Conservation (phyloP, 2,888 invertebrate species). For the Tryphoninae sp. region DNA sequence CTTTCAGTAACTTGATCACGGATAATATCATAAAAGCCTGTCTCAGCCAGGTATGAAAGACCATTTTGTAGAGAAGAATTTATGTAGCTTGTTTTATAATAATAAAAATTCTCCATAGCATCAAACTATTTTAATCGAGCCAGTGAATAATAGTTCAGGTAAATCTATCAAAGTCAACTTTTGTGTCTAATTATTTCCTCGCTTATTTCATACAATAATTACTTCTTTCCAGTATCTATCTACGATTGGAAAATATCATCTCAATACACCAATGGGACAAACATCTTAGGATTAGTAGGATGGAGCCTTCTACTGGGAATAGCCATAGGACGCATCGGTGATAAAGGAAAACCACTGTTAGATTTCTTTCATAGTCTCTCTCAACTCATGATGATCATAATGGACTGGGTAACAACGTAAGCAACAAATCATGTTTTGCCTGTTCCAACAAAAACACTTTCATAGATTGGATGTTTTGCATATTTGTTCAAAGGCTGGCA, state of each 20-base stretch:
- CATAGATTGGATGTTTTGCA: neutral
- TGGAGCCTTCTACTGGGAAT: constrained; percentile 94
- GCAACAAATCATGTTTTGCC: neutral
- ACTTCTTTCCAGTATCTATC: constrained; percentile 37
- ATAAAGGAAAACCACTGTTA: constrained; percentile 89
- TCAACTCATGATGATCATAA: constrained; percentile 96
- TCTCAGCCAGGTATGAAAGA: constrained; percentile 82
- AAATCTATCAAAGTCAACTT: constrained; percentile 30
- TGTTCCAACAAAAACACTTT: constrained; percentile 25
- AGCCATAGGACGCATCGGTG: constrained; percentile 91
- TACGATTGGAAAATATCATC: constrained; percentile 86
- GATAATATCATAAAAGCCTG: constrained; percentile 94
- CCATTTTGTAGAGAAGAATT: constrained; percentile 30
- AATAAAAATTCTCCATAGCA: constrained; percentile 79
- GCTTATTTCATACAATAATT: constrained; percentile 1
- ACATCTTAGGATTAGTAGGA: constrained; percentile 92
- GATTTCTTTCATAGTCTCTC: constrained; percentile 92
- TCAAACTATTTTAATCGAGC: constrained; percentile 83
- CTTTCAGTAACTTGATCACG: constrained; percentile 89
- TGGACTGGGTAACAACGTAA: constrained; percentile 96
- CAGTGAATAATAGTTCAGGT: constrained; percentile 75
- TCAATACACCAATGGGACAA: constrained; percentile 88
- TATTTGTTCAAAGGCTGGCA: constrained; percentile 86
- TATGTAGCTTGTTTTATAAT: constrained; percentile 32
- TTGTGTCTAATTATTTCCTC: neutral